Evolutionary conservation across 1,140 invertebrate genomes (phyloP).

Genomic region (Whitmania pigra): DNA sequence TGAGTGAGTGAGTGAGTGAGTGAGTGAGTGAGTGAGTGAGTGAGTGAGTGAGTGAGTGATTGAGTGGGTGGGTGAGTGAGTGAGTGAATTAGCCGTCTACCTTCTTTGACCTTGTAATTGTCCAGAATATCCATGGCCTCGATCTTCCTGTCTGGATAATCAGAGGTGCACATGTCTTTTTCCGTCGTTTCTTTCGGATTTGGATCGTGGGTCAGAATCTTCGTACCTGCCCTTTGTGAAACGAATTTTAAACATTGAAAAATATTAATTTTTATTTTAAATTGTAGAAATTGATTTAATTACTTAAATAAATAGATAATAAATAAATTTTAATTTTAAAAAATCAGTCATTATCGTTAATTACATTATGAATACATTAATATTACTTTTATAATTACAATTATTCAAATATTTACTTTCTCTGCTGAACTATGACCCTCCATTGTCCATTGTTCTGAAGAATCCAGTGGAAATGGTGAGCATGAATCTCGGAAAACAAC

Average conservation of each 20-base stretch:
- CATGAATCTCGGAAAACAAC: conserved; percentile 39
- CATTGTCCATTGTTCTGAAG: conserved; percentile 20
- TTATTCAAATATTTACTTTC: not conserved
- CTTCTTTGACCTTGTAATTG: conserved; percentile 10
- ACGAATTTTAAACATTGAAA: not conserved
- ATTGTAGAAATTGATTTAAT: not conserved
- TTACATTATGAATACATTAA: too few species aligned
- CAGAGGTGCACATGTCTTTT: not conserved
- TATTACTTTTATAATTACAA: too few species aligned
- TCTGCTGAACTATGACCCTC: conserved; percentile 11
- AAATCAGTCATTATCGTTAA: too few species aligned
- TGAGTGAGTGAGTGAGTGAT: too few species aligned
- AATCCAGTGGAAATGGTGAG: conserved; percentile 53
- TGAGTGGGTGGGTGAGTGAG: too few species aligned
- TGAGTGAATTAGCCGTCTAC: not conserved
- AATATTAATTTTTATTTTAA: not conserved
- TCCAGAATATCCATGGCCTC: conserved; percentile 12
- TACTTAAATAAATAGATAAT: too few species aligned
- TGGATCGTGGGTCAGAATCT: conserved; percentile 7
- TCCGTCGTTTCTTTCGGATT: not conserved
- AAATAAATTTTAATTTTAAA: too few species aligned
- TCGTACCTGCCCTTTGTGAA: not conserved
- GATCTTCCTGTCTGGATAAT: not conserved
- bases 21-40: too few species aligned
- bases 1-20: too few species aligned